Conservation (phyloP, 2,888 invertebrate genomes). For the Sabatieria punctata region DNA sequence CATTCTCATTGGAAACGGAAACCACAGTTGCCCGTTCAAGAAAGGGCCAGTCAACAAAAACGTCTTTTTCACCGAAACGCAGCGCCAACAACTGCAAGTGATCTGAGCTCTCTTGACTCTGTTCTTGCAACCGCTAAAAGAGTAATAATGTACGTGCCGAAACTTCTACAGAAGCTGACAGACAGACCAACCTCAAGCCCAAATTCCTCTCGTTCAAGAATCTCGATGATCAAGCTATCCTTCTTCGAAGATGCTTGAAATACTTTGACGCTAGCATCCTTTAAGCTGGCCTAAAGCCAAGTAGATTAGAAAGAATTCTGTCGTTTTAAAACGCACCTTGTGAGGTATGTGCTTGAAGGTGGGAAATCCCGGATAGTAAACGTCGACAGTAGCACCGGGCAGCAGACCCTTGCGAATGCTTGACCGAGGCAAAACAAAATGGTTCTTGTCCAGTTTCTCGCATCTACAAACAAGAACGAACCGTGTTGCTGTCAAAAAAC, state of each 20-base stretch:
- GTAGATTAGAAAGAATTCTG: no score
- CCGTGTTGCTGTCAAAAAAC: conserved; percentile 7
- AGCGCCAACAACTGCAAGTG: conserved; percentile 41
- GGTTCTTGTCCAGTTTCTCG: conserved; percentile 24
- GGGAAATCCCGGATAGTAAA: conserved; percentile 76
- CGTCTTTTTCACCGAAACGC: conserved; percentile 50
- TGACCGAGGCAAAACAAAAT: conserved; percentile 28
- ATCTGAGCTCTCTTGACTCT: neutral
- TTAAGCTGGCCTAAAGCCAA: conserved; percentile 45
- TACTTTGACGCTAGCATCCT: conserved; percentile 57
- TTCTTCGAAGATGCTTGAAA: conserved; percentile 66
- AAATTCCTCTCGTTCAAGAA: conserved; percentile 35
- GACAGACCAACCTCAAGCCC: no score
- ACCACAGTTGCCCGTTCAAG: conserved; percentile 57
- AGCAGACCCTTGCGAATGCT: conserved; percentile 52
- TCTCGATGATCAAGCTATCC: conserved; percentile 60
- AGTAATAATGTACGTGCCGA: no score
- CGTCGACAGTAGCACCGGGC: conserved; percentile 48
- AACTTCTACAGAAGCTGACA: no score
- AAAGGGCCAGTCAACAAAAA: conserved; percentile 83
- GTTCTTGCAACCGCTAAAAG: no score
- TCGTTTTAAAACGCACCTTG: no score
- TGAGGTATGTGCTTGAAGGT: conserved; percentile 68
- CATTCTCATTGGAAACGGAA: conserved; percentile 40
- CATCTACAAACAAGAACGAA: conserved; percentile 20